Evolutionary conservation across 2,888 invertebrate genomes (phyloP), one percentile per base, ranked within the genome.

Genomic region (Drosophila mayaguana): DNA sequence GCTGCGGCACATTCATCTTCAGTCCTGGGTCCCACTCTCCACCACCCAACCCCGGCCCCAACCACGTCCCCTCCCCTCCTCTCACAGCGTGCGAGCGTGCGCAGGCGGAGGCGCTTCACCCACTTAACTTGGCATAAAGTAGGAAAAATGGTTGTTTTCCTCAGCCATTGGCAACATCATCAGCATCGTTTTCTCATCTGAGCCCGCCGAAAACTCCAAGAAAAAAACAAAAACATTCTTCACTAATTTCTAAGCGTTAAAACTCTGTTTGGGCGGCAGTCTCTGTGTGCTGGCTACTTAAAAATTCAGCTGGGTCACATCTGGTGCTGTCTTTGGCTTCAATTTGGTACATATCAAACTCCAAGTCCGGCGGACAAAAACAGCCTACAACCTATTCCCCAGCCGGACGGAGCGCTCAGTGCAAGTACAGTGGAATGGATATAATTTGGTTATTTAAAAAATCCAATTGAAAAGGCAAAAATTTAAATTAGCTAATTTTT

Each of bases 1-100:
- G 90, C 90, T 85, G 87, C 83, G 81, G 87, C 82, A 87, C 90
- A 90, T 90, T 89, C 88, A 90, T 90, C 91, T 90, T 90, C 86
- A 69, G 78, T 57, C 81, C 75, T 67, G 65, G 67, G 71, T 20
- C 69, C 25, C 32, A 16, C 2, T 28, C 28, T 8, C 28, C 28
- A 8, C 38, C 51, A 50, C n/a, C 36, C 16, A 16, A 6, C 36
- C 32, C 32, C 63, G 4, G 9, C n/a, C 20, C 57, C 28, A 8
- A 0, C 28, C 8, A 1, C 25, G 12, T 14, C 12, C 25, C 28
- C 48, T 25, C 4, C 25, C 42, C 55, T 53, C 12, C 53, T 40
- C 12, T 5, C 9, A 34, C 53, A 50, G 48, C 50, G 50, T 62
- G 53, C 51, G 63, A 72, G 67, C 57, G 64, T 68, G 79, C 72